Evolutionary conservation across 1,140 invertebrate genomes (phyloP).

Genomic region (Ganaspis sp.): DNA sequence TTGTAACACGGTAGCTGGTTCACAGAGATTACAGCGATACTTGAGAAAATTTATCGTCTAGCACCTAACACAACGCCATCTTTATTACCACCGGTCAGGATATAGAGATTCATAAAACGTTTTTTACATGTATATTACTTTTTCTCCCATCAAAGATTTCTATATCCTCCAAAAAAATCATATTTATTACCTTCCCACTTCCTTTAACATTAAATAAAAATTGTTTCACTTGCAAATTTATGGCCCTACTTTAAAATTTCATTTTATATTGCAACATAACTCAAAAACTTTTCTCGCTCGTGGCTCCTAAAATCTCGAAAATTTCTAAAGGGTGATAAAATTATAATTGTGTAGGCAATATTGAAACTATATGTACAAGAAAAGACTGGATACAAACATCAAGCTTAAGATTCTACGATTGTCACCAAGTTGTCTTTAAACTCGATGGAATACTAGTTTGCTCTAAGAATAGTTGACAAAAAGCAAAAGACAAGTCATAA

Average conservation of each 20-base stretch:
- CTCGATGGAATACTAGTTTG: too few species aligned
- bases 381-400: too few species aligned
- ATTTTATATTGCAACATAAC: neutral
- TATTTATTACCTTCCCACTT: neutral
- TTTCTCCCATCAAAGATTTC: slow-evolving; percentile 21
- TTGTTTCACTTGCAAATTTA: neutral
- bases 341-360: too few species aligned
- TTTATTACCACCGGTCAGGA: slow-evolving; percentile 6
- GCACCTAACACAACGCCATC: slow-evolving; percentile 26
- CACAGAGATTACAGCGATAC: slow-evolving; percentile 19
- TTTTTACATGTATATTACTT: slow-evolving; percentile 24
- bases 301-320: too few species aligned
- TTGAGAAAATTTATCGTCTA: slow-evolving; percentile 21
- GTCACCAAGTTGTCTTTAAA: too few species aligned
- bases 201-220: neutral
- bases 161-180: neutral
- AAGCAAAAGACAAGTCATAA: too few species aligned
- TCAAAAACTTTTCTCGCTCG: too few species aligned
- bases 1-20: neutral
- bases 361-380: too few species aligned
- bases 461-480: too few species aligned
- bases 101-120: slow-evolving; percentile 19
- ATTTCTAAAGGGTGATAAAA: too few species aligned
- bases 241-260: neutral
- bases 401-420: too few species aligned